phyloP scores from a whole-genome alignment of 2,113 vertebrate genomes.

The Oplegnathus fasciatus region DNA sequence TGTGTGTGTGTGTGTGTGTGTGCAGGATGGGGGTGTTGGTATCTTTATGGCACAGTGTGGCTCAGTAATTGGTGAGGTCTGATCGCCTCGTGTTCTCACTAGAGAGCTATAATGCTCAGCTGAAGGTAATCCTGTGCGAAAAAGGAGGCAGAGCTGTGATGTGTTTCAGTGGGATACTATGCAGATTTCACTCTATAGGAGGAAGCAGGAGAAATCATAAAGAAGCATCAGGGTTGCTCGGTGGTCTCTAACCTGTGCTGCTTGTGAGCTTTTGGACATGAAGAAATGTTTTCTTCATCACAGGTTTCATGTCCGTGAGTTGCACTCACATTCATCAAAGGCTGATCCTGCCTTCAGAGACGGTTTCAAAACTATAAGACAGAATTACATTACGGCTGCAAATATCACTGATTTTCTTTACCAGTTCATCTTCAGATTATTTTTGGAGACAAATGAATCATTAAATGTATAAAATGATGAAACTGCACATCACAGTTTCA shows the following conservation, averaged over 20 bases:
- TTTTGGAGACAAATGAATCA: too few relatives aligned
- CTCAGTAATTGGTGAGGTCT: slow-evolving; percentile 40
- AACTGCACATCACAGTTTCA: too few relatives aligned
- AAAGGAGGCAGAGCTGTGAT: not conserved
- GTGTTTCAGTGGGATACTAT: not conserved
- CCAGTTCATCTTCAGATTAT: not conserved
- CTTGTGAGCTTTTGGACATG: too few relatives aligned
- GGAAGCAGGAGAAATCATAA: not conserved
- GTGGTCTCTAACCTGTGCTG: too few relatives aligned
- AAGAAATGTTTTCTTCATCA: too few relatives aligned
- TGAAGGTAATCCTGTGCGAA: slow-evolving; percentile 21
- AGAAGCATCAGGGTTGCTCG: not conserved
- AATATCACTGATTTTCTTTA: not conserved
- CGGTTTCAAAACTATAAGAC: not conserved
- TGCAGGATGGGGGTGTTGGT: not conserved
- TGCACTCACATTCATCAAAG: too few relatives aligned
- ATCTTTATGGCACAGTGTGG: slow-evolving; percentile 1
- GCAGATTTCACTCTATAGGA: not conserved
- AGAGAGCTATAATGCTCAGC: slow-evolving; percentile 15
- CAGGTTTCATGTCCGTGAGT: too few relatives aligned
- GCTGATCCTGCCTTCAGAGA: too few relatives aligned
- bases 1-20: slow-evolving; percentile 12
- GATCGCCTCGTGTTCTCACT: slow-evolving; percentile 24
- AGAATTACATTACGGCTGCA: not conserved
- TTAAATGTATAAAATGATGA: too few relatives aligned